These are phyloP conservation scores for Blera fallax DNA, from an alignment of 2,888 invertebrate genomes.

Conservation along the genomic window DNA sequence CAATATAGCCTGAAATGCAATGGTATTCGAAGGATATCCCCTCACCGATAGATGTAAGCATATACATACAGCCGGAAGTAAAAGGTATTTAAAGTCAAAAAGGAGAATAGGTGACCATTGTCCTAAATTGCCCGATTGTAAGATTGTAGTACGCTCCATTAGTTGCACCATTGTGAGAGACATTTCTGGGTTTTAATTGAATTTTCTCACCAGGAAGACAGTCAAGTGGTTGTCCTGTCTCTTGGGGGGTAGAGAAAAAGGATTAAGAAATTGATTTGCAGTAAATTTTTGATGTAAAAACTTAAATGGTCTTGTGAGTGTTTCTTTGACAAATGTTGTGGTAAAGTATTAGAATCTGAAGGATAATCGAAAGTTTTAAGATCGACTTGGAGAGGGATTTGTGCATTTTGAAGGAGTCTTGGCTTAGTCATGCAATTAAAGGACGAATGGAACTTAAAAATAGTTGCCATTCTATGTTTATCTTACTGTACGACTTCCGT, in stretches of 20 bases:
- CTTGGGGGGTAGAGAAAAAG: background rate
- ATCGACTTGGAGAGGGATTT: background rate
- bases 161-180: slow-evolving; percentile 71
- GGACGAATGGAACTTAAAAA: too few relatives aligned
- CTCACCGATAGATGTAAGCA: background rate
- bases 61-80: slow-evolving; percentile 2
- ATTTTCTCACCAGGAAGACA: slow-evolving; percentile 60
- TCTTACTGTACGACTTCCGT: too few relatives aligned
- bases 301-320: slow-evolving; percentile 50
- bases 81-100: slow-evolving; percentile 60
- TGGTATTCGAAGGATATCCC: slow-evolving; percentile 45
- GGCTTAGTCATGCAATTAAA: too few relatives aligned
- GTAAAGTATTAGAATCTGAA: slow-evolving; percentile 39
- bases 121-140: slow-evolving; percentile 72
- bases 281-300: slow-evolving; percentile 65
- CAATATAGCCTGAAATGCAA: slow-evolving; percentile 45
- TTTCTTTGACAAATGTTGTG: slow-evolving; percentile 50
- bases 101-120: slow-evolving; percentile 67
- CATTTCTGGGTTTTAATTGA: slow-evolving; percentile 71
- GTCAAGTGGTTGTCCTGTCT: background rate
- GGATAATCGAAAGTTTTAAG: slow-evolving; percentile 43
- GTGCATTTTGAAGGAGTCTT: background rate
- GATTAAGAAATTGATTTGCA: slow-evolving; percentile 27
- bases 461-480: too few relatives aligned
- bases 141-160: slow-evolving; percentile 70